Conservation (phyloP, 2,113 vertebrate species). For the Mus spicilegus region DNA sequence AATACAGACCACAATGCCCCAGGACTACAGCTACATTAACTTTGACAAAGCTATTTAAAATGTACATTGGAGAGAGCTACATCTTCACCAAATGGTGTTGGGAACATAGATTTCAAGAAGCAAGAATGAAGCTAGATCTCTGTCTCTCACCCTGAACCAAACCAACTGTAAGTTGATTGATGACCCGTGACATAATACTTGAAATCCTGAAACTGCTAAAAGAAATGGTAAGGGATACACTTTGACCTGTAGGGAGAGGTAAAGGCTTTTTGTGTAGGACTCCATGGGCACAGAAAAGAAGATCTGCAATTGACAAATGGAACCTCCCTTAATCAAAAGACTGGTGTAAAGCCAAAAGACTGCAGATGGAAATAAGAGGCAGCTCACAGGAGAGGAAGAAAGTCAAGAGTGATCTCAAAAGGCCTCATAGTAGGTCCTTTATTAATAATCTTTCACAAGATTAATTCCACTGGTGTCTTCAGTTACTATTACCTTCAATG, state of each 20-base stretch:
- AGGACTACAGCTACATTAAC: background rate
- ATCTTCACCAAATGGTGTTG: background rate
- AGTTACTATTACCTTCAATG: background rate
- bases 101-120: background rate
- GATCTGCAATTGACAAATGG: background rate
- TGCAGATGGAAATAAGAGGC: fast-evolving
- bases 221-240: background rate
- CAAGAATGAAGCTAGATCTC: background rate
- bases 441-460: too few species aligned
- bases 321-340: background rate
- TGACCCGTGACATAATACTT: background rate
- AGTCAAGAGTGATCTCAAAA: background rate
- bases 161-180: background rate
- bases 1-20: too few species aligned
- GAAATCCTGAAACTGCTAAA: background rate
- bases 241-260: background rate
- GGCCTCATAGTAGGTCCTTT: background rate
- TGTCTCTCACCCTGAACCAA: too few species aligned
- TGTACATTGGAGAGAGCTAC: background rate
- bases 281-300: background rate
- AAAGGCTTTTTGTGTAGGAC: background rate
- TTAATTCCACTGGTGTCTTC: background rate
- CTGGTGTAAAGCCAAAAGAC: background rate
- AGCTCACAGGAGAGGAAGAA: background rate
- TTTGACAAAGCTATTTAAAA: background rate